These are phyloP conservation scores for Aurelia sp. DNA, from an alignment of 30 jellyfish, hydroid and myxozoan species.

Conservation along the genomic window DNA sequence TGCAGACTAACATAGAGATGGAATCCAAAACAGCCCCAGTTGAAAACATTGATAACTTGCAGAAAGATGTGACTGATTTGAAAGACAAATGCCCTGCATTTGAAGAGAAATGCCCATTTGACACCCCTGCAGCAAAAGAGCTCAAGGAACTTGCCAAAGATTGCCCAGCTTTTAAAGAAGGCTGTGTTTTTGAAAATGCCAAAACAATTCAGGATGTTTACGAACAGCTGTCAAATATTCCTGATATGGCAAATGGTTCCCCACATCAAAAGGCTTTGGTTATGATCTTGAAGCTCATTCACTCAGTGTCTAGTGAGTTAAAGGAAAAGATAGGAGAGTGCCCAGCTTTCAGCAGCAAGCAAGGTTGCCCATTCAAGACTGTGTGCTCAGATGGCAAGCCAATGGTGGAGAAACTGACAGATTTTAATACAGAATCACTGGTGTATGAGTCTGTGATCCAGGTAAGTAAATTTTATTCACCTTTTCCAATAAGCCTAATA, in stretches of 20 bases:
- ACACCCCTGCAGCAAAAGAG: slow-evolving; percentile 45
- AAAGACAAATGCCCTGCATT: slow-evolving; percentile 85
- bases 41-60: not conserved
- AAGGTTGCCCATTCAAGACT: slow-evolving; percentile 78
- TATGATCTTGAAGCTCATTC: slow-evolving; percentile 55
- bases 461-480: not conserved
- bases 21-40: not conserved
- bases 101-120: slow-evolving; percentile 78
- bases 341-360: slow-evolving; percentile 67
- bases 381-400: slow-evolving; percentile 79
- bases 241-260: slow-evolving; percentile 46
- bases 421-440: slow-evolving; percentile 14
- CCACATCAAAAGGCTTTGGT: slow-evolving; percentile 58
- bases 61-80: slow-evolving; percentile 36
- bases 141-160: slow-evolving; percentile 49
- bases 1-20: too few relatives aligned
- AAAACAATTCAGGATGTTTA: slow-evolving; percentile 61
- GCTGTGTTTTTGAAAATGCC: slow-evolving; percentile 67
- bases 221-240: slow-evolving; percentile 56
- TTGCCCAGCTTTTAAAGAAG: slow-evolving; percentile 69
- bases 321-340: slow-evolving; percentile 78
- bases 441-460: slow-evolving; percentile 43
- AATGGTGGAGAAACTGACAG: slow-evolving; percentile 52
- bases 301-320: slow-evolving; percentile 69
- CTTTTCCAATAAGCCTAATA: too few relatives aligned